Base-by-base conservation (phyloP, 2,888 invertebrate genomes). In the Amiota mariae region DNA sequence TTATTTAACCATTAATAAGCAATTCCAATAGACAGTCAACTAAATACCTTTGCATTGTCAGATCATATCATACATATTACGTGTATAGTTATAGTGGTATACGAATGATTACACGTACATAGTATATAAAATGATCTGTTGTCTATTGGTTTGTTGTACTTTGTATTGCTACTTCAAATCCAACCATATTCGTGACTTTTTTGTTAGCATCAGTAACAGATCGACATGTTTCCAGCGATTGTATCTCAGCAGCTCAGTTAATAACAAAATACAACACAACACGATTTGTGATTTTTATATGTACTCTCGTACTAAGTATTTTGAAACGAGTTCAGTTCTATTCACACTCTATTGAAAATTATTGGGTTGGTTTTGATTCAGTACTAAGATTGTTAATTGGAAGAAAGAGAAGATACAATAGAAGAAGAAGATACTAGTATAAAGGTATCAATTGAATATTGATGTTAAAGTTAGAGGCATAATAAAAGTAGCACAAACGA, bases 271-370 rank as follows among this genome's bases (percentile, higher is more conserved):
- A 36, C 36, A 36, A 36, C 36, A 36, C 36, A 36, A 36, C 36
- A 36, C 36, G 36, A 36, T 36, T 36, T 36, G 6, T 36, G 36
- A 36, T 36, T 36, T 36, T 59, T 18, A 15, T 12, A n/a, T n/a
- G n/a, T n/a, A n/a, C n/a, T n/a, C n/a, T n/a, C n/a, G n/a, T n/a
- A 54, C 54, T 6, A 36, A 36, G 36, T 36, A 68, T 76, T 67
- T 72, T 75, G 72, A 76, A 81, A 80, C 78, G 80, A 74, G 82
- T 76, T 84, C 80, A 80, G 80, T 80, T 81, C 80, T 80, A 81
- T 84, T 85, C 82, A 85, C 84, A 84, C 84, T 80, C 78, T 75
- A 76, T 63, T 76, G 79, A 80, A 77, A 85, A 80, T 75, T 78
- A 75, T 73, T 66, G 73, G 71, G 8, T 57, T 18, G 8, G 18